A percentile compares a stretch with the other conserved stretches of the same genome.
Evolutionary conservation across 2,888 invertebrate genomes (phyloP).

Genomic region (Blastobasis adustella): DNA sequence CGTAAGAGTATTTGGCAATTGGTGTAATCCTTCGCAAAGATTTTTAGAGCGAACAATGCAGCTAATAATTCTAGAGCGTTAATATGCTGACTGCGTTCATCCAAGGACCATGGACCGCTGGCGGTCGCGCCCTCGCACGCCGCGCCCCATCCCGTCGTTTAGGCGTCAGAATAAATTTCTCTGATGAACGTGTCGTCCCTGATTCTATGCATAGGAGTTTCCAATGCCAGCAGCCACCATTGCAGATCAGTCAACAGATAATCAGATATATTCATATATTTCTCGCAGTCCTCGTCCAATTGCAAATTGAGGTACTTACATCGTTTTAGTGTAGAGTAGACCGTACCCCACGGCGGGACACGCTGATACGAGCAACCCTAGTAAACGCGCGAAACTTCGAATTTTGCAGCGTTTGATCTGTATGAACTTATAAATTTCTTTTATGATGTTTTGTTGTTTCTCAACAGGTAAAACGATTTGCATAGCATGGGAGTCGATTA

Average conservation of each 20-base stretch:
- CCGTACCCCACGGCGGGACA: conserved; percentile 28
- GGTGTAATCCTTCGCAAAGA: conserved; percentile 15
- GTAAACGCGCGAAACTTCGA: conserved; percentile 14
- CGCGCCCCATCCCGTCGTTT: conserved; percentile 18
- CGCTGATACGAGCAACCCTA: conserved; percentile 18
- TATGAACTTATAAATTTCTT: too few species aligned
- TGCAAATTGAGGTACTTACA: conserved; percentile 13
- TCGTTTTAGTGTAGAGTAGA: conserved; percentile 25
- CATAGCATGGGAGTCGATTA: too few species aligned
- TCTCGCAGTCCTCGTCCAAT: conserved; percentile 11
- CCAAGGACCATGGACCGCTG: conserved; percentile 10
- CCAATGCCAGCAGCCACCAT: conserved; percentile 4
- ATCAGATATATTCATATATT: background rate
- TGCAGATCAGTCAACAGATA: conserved; percentile 1
- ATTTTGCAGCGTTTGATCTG: too few species aligned
- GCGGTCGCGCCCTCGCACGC: conserved; percentile 9
- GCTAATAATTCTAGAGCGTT: conserved; percentile 17
- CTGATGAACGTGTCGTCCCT: background rate
- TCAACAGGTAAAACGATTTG: too few species aligned
- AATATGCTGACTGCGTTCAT: conserved; percentile 11
- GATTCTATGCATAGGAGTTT: background rate
- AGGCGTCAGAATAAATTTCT: conserved; percentile 17
- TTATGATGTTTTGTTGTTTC: too few species aligned
- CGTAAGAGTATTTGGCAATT: background rate
- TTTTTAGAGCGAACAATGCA: conserved; percentile 17